These are phyloP conservation scores for Eulemur rubriventer DNA, from an alignment of 2,797 vertebrate genomes.

Conservation along the genomic window DNA sequence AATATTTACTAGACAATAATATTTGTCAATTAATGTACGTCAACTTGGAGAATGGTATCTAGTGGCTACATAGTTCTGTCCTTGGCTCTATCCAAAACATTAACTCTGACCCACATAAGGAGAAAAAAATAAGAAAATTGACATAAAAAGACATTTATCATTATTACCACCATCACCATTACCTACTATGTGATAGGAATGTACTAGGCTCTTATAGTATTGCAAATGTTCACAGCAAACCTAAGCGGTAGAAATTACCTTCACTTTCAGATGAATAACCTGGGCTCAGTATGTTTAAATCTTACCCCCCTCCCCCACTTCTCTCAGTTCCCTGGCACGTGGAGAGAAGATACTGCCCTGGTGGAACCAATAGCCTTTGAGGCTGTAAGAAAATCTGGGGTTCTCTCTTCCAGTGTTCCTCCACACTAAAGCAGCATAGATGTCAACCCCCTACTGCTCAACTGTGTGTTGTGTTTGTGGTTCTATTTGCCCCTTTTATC, in stretches of 20 bases:
- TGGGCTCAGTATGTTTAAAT: not conserved
- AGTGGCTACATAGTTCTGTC: not conserved
- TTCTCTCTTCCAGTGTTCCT: not conserved
- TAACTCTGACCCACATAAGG: not conserved
- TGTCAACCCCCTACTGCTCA: not conserved
- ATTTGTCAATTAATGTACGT: not conserved
- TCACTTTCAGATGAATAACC: not conserved
- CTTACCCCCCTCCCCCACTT: not conserved
- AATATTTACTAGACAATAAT: not conserved
- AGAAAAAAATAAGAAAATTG: slow-evolving; percentile 32
- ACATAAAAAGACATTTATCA: not conserved
- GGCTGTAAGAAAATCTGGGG: not conserved
- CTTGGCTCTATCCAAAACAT: not conserved
- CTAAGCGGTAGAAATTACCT: not conserved
- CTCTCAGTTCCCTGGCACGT: not conserved
- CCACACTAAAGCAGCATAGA: no score
- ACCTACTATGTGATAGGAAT: not conserved
- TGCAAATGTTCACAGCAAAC: not conserved
- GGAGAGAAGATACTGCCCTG: not conserved
- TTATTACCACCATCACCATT: not conserved
- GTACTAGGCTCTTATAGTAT: not conserved
- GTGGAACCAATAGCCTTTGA: not conserved
- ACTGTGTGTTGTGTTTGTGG: slow-evolving; percentile 22
- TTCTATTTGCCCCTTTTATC: slow-evolving; percentile 28
- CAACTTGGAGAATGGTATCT: not conserved